phyloP scores from a whole-genome alignment of 53 echinoderm and acorn worm genomes.

The Astropecten irregularis region DNA sequence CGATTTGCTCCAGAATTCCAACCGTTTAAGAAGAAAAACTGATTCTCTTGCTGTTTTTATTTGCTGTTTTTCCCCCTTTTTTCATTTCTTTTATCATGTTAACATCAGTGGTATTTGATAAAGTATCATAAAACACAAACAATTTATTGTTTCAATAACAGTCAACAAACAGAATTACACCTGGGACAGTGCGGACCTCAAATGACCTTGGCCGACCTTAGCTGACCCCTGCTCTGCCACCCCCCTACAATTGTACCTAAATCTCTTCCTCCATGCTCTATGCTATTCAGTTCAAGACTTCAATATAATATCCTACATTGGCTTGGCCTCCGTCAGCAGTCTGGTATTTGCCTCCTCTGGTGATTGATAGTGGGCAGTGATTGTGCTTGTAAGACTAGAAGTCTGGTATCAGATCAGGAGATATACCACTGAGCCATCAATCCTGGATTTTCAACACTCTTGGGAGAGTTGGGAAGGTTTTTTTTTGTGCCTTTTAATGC shows the following conservation, averaged over 20 bases:
- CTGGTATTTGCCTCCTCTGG: constrained; percentile 8
- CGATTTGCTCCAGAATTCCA: too few species aligned
- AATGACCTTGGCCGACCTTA: constrained; percentile 24
- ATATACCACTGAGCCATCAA: background rate
- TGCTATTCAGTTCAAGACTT: too few species aligned
- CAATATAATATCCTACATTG: background rate
- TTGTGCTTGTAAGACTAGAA: constrained; percentile 12
- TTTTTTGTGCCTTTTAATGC: background rate
- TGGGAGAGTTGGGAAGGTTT: background rate
- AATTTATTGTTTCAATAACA: constrained; percentile 23
- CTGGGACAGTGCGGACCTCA: background rate
- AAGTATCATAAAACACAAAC: too few species aligned
- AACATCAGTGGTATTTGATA: too few species aligned
- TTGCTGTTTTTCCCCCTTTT: too few species aligned
- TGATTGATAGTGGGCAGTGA: constrained; percentile 40
- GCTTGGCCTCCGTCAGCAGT: constrained; percentile 14
- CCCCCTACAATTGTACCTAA: too few species aligned
- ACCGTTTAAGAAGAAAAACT: too few species aligned
- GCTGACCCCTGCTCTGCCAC: background rate
- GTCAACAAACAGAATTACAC: constrained; percentile 9
- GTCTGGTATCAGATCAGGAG: background rate
- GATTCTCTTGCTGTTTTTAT: too few species aligned
- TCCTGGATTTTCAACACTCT: constrained; percentile 35
- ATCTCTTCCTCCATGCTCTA: too few species aligned
- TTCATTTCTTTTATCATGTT: too few species aligned